A percentile compares a stretch with the other conserved stretches of the same genome.
phyloP scores from a whole-genome alignment of 1,140 invertebrate genomes.

The Atta colombica region DNA sequence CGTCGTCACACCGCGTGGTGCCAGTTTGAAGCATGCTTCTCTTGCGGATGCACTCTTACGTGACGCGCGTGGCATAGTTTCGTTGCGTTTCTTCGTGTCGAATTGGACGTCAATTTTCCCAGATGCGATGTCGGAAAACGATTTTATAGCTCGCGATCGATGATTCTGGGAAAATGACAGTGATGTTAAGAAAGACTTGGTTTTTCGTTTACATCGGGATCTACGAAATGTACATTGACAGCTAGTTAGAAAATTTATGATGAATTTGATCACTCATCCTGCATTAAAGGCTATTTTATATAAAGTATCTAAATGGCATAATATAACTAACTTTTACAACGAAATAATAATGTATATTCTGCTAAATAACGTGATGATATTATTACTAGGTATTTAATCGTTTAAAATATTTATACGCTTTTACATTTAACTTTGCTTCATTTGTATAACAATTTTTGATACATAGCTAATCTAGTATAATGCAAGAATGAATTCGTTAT shows the following conservation, averaged over 20 bases:
- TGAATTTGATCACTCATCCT: too few species aligned
- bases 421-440: too few species aligned
- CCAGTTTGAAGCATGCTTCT: conserved; percentile 86
- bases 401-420: too few species aligned
- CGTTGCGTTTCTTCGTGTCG: conserved; percentile 36
- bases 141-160: neutral
- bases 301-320: too few species aligned
- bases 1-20: conserved; percentile 82
- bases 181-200: neutral
- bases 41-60: conserved; percentile 83
- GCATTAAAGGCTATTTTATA: too few species aligned
- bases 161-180: neutral
- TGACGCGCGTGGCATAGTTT: conserved; percentile 55
- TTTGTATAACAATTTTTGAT: too few species aligned
- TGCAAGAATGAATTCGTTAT: too few species aligned
- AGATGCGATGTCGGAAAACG: neutral
- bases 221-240: neutral
- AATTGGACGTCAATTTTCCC: neutral
- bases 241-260: neutral
- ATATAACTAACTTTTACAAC: too few species aligned
- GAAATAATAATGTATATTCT: too few species aligned
- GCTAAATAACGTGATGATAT: too few species aligned
- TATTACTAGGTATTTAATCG: too few species aligned
- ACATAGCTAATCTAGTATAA: too few species aligned
- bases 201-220: neutral